Conservation (phyloP, 2,797 vertebrate genomes). For the Diplodus sargus region DNA sequence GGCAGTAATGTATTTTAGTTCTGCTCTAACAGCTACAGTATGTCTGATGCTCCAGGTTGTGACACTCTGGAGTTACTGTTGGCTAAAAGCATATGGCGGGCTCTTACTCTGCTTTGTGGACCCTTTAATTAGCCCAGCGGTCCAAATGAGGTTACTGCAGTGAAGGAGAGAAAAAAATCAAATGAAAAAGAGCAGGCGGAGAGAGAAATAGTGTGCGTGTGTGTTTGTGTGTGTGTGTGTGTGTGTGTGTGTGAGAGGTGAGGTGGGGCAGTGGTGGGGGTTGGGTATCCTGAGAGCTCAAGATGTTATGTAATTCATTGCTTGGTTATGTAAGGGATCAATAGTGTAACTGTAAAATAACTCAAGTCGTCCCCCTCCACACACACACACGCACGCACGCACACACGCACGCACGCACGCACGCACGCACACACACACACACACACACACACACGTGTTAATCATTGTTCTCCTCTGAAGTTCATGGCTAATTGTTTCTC, state of each 20-base stretch:
- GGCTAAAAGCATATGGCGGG: slow-evolving; percentile 68
- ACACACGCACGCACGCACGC: slow-evolving; percentile 20
- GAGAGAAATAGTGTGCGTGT: not conserved
- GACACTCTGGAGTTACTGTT: slow-evolving; percentile 62
- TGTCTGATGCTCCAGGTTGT: slow-evolving; percentile 69
- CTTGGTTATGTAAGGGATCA: slow-evolving; percentile 74
- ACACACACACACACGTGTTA: slow-evolving; percentile 50
- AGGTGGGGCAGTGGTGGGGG: slow-evolving; percentile 30
- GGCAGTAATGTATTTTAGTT: slow-evolving; percentile 61
- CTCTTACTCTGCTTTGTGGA: slow-evolving; percentile 64
- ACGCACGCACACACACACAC: too few relatives aligned
- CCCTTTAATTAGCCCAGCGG: slow-evolving; percentile 73
- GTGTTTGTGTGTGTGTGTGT: not conserved
- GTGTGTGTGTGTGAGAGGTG: slow-evolving; percentile 1
- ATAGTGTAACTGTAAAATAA: slow-evolving; percentile 53
- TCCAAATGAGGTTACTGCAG: slow-evolving; percentile 77
- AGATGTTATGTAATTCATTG: slow-evolving; percentile 66
- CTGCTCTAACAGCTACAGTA: slow-evolving; percentile 63
- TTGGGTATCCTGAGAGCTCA: slow-evolving; percentile 36
- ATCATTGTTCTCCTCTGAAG: slow-evolving; percentile 73
- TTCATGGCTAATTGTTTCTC: slow-evolving; percentile 78
- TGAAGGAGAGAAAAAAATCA: slow-evolving; percentile 39
- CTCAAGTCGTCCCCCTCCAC: not conserved
- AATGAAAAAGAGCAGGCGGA: slow-evolving; percentile 31
- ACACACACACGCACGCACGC: too few relatives aligned